These are phyloP conservation scores for Turnix velox DNA, from an alignment of 2,113 vertebrate genomes.

Conservation along the genomic window DNA sequence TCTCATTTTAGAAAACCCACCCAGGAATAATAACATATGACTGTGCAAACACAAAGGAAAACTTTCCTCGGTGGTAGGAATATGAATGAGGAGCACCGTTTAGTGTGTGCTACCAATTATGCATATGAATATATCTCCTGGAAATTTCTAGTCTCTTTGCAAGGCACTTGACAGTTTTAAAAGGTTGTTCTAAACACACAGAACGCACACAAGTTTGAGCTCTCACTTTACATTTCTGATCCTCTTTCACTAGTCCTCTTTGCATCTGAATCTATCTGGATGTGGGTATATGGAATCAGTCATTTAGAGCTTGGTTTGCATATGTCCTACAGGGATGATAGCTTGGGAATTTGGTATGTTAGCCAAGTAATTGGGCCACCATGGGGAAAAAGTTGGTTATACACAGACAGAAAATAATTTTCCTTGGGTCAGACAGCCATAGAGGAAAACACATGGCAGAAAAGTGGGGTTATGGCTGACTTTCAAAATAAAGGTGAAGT, in stretches of 20 bases:
- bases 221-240: not conserved
- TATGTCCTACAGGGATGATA: not conserved
- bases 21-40: not conserved
- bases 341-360: not conserved
- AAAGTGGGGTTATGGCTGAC: not conserved
- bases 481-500: not conserved
- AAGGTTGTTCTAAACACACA: not conserved
- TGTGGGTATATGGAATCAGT: not conserved
- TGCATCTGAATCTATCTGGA: not conserved
- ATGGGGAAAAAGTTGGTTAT: not conserved
- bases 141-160: not conserved
- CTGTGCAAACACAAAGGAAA: not conserved
- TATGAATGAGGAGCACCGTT: not conserved
- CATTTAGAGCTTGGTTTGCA: not conserved
- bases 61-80: not conserved
- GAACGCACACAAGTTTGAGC: not conserved
- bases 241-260: not conserved
- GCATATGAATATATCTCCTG: not conserved
- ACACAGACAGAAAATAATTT: not conserved
- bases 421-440: not conserved
- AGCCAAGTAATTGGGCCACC: not conserved
- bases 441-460: not conserved
- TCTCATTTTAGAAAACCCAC: not conserved
- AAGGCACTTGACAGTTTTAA: not conserved
- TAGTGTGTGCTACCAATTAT: not conserved